Evolutionary conservation across 2,797 vertebrate species (phyloP), one percentile per base, ranked within the genome.

Genomic region (Todus mexicanus): DNA sequence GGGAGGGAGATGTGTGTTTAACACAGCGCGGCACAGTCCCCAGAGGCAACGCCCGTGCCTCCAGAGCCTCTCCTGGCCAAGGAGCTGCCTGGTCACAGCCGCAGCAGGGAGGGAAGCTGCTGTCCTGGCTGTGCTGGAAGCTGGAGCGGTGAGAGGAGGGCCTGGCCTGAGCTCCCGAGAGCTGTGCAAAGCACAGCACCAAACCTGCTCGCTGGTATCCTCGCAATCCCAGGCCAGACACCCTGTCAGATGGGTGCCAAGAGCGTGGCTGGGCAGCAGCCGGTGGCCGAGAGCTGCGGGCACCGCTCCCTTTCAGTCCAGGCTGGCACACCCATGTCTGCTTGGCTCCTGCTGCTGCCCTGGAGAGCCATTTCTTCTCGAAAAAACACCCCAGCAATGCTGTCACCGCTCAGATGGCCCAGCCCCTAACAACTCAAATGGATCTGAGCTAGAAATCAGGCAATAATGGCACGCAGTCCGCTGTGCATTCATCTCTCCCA

Each of bases 371-470:
- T 75, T 85, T 45, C 82, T 61, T 31, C 79, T 51, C 7, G 22
- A 35, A 82, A 85, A 81, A 81, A 8, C 82, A 70, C 82, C 75
- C 38, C 29, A 38, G 84, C 50, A 9, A 15, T 29, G 79, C 79
- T 89, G 47, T 74, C 56, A 53, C 51, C 69, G 6, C 64, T 9
- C 56, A 8, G 20, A 84, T 72, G 82, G 26, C 81, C 73, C 89
- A 35, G 77, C 78, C 80, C 84, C 63, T 84, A 23, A 64, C 56
- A 78, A 53, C 73, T 60, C 90, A 71, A 65, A 66, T 6, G 37
- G 64, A 31, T 76, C 92, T 89, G 33, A 65, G 74, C 69, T 51
- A 53, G 93, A 25, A 56, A 85, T 94, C 77, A 42, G 65, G 51
- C 73, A 19, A 26, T 42, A 86, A 65, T 4, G 40, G 42, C 70